These are phyloP conservation scores for Hypotaenidia philippensis DNA, from an alignment of 2,797 vertebrate species.

Conservation along the genomic window DNA sequence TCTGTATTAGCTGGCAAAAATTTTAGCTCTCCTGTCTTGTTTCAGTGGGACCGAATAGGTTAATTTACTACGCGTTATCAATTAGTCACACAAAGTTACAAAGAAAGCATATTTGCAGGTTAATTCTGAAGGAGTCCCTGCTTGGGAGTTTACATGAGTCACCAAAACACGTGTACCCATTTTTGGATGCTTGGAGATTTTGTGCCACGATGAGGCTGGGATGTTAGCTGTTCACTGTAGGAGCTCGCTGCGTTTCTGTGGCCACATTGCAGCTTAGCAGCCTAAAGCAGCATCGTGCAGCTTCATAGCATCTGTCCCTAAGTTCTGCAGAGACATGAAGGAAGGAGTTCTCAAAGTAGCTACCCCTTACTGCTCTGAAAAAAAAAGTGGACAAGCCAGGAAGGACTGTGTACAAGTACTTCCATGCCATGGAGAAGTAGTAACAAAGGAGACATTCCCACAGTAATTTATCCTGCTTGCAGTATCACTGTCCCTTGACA, in stretches of 20 bases:
- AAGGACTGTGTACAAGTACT: background rate
- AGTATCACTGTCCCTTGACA: background rate
- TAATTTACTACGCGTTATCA: background rate
- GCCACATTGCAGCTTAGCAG: background rate
- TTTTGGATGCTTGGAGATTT: accelerated
- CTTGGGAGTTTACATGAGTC: background rate
- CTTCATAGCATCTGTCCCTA: constrained; percentile 28
- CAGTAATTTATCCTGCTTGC: background rate
- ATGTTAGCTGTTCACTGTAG: accelerated
- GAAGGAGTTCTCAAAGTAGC: background rate
- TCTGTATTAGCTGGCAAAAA: background rate
- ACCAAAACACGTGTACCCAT: accelerated
- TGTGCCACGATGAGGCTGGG: background rate
- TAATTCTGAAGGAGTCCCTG: background rate
- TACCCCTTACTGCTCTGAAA: background rate
- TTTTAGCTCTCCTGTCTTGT: background rate
- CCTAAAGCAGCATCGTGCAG: background rate
- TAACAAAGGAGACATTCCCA: background rate
- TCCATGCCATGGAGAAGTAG: accelerated
- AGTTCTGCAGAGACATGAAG: background rate
- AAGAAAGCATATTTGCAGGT: background rate
- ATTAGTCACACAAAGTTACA: background rate
- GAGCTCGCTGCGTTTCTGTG: background rate
- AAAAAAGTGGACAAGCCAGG: background rate
- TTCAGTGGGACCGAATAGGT: background rate